Conservation (phyloP, 2,113 vertebrate species). For the Pandion haliaetus region DNA sequence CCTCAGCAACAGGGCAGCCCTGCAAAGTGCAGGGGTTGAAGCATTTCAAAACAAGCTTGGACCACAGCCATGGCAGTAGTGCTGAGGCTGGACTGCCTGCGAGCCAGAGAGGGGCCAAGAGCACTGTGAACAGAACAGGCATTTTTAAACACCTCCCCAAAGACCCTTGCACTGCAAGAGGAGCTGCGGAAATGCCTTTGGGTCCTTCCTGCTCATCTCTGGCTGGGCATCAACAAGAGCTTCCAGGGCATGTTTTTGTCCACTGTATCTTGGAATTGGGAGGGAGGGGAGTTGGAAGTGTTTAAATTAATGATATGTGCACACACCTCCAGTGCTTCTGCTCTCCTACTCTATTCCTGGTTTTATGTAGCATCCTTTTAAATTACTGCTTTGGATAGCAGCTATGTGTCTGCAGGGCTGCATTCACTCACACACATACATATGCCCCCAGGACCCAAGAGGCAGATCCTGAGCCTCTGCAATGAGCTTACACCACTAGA, state of each 20-base stretch:
- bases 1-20: neutral
- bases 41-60: neutral
- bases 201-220: neutral
- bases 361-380: neutral
- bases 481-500: neutral
- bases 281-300: neutral
- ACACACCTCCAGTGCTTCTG: neutral
- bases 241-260: neutral
- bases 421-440: neutral
- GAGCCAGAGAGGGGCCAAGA: neutral
- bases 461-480: neutral
- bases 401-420: neutral
- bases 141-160: neutral
- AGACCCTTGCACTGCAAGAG: neutral
- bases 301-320: neutral
- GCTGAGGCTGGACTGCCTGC: neutral
- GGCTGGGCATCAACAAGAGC: neutral
- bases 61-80: neutral
- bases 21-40: neutral
- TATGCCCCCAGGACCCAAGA: neutral
- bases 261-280: neutral
- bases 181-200: neutral
- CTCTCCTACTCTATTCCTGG: neutral
- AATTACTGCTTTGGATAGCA: neutral
- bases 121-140: neutral